Base-by-base conservation (phyloP, 2,797 vertebrate genomes). In the Aselliscus stoliczkanus region DNA sequence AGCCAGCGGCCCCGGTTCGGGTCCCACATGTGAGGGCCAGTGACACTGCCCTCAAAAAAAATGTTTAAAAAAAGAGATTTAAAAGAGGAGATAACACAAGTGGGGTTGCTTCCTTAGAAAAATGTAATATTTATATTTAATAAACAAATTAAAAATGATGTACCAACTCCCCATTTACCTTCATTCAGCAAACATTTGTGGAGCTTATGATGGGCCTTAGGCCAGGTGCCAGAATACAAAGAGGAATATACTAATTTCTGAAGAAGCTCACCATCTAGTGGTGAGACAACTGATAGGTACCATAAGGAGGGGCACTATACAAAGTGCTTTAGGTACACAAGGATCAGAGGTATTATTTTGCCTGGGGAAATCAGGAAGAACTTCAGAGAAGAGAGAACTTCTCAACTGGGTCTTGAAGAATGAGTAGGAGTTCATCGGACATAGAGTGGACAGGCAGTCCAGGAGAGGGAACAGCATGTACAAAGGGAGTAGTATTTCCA, bases 341-440 rank as follows among this genome's bases (percentile, higher is more conserved):
- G 39, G 60, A 34, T 88, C n/a, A 34, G 65, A 80, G 42, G 39
- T 14, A 88, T 93, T 39, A 34, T 75, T 91, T 96, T 91, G 67
- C 73, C 62, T 62, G 60, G 82, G 62, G 44, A 56, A 81, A 65
- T 64, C 58, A 94, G 64, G 67, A 90, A 95, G 69, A 69, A 90
- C 58, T 86, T 90, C n/a, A 50, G 10, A 91, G 92, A 75, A 91
- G 25, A 97, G 9, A 94, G 64, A 94, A 58, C 47, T 79, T 92
- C 81, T 42, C 37, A 75, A 69, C 23, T 89, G 67, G 60, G 44
- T 88, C 62, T 94, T 91, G 47, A 96, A 62, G 72, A 88, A 94
- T 47, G 81, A 83, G 39, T 47, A 76, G 89, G 79, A 81, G 47
- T 92, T 86, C 29, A 77, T 72, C 64, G 94, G 90, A 73, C 42